Evolutionary conservation across 2,113 vertebrate species (phyloP), one percentile per base, ranked within the genome.

Genomic region (Budorcas taxicolor): DNA sequence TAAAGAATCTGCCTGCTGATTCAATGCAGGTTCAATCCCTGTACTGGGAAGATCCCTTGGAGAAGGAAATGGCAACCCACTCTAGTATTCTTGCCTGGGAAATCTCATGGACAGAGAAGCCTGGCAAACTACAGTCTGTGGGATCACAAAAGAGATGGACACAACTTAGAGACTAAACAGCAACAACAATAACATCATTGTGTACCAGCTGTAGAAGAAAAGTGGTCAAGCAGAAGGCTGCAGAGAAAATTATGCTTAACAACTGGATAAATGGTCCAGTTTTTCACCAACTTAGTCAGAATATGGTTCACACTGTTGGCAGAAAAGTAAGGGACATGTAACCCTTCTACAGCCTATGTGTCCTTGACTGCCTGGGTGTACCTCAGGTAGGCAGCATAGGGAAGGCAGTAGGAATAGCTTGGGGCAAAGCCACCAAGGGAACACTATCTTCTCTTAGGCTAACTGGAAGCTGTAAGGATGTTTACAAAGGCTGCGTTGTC

Each of bases 161-260:
- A 25, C 71, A 13, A 13, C 36, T 40, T 43, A 13, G 36, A 2
- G 21, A 36, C 33, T 19, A n/a, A 67, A 67, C 17, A 67, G 8
- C 17, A 36, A 5, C 16, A n/a, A 12, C 11, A 74, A 25, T 11
- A 74, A 16, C 53, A 3, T 36, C 15, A 43, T 60, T 55, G 23
- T 2, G 31, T 57, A 13, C 45, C 55, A 76, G 17, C 16, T 0
- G 7, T 25, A 58, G 19, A 67, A 80, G 21, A 40, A 19, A 82
- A 25, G 14, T 43, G 12, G 9, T 19, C 1, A 15, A 3, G 3
- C 21, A 11, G 29, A 33, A 7, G 31, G 2, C 12, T 7, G 7
- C 21, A 14, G 19, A 43, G 23, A 83, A 58, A 64, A 67, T 27
- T 13, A 17, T 12, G 9, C 2, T 53, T 14, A 58, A 36, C 1